These are phyloP conservation scores for Heliconius erato DNA, from an alignment of 2,888 invertebrate genomes.

Conservation along the genomic window DNA sequence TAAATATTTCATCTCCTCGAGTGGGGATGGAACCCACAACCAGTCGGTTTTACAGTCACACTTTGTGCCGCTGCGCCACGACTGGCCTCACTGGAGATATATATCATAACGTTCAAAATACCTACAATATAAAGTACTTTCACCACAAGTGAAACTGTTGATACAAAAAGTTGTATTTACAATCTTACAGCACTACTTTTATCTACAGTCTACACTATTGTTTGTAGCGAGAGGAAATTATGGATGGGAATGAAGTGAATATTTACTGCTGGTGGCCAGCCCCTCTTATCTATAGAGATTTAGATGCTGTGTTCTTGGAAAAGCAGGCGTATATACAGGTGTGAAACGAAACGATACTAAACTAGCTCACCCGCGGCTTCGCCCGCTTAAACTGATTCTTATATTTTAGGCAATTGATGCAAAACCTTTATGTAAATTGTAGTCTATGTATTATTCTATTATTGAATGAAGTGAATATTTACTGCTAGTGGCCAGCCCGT, in stretches of 20 bases:
- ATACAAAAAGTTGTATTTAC: conserved; percentile 39
- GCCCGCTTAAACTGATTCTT: no score
- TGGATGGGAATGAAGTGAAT: conserved; percentile 13
- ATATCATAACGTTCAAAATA: conserved; percentile 37
- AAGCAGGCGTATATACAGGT: no score
- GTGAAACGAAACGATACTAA: no score
- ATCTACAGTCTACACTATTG: conserved; percentile 12
- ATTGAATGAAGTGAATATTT: conserved; percentile 9
- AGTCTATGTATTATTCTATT: no score
- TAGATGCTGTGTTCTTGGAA: background rate
- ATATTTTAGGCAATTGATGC: no score
- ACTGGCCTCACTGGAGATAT: background rate
- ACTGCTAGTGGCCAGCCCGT: background rate
- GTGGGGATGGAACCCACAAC: no score
- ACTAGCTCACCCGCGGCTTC: no score
- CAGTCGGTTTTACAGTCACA: no score
- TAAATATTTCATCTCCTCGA: no score
- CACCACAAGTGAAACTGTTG: conserved; percentile 45
- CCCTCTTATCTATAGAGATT: background rate
- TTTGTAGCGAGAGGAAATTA: conserved; percentile 22
- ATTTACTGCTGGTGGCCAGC: background rate
- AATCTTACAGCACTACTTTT: conserved; percentile 23
- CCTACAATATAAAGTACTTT: conserved; percentile 39
- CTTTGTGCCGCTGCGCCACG: no score
- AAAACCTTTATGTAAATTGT: no score